phyloP scores from a whole-genome alignment of 2,113 vertebrate species.

The Peromyscus californicus region DNA sequence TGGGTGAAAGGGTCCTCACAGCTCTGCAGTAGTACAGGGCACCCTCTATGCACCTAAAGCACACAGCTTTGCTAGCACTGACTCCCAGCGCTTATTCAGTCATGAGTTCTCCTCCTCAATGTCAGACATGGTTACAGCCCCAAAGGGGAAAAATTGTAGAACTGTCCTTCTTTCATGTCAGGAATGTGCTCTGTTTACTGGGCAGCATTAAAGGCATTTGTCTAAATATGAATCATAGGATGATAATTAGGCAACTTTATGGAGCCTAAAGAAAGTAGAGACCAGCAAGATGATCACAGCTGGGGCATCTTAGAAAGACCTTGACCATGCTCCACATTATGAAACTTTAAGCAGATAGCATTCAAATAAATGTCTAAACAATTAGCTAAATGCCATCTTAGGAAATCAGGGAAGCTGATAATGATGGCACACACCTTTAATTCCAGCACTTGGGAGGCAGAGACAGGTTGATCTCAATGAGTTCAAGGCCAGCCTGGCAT shows the following conservation, averaged over 20 bases:
- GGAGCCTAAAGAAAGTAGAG: background rate
- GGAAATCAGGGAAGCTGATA: background rate
- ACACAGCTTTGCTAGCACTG: background rate
- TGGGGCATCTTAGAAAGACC: background rate
- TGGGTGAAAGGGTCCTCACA: no score
- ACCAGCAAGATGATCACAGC: background rate
- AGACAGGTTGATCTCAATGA: background rate
- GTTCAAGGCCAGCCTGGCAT: background rate
- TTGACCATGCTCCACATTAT: background rate
- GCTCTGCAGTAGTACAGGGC: fast-evolving
- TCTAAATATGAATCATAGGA: background rate
- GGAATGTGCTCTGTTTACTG: background rate
- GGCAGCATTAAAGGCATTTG: background rate
- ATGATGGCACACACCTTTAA: background rate
- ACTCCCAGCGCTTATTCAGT: background rate
- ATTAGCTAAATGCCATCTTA: background rate
- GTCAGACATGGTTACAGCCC: background rate
- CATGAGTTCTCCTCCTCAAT: background rate
- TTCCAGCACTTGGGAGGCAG: background rate
- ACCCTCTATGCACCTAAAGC: background rate
- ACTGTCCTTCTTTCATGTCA: background rate
- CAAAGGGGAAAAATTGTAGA: background rate
- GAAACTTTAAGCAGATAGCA: background rate
- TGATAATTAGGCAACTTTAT: background rate
- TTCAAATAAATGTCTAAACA: background rate